Base-by-base conservation (phyloP, 2,888 invertebrate species). In the Crepidodera aurea region DNA sequence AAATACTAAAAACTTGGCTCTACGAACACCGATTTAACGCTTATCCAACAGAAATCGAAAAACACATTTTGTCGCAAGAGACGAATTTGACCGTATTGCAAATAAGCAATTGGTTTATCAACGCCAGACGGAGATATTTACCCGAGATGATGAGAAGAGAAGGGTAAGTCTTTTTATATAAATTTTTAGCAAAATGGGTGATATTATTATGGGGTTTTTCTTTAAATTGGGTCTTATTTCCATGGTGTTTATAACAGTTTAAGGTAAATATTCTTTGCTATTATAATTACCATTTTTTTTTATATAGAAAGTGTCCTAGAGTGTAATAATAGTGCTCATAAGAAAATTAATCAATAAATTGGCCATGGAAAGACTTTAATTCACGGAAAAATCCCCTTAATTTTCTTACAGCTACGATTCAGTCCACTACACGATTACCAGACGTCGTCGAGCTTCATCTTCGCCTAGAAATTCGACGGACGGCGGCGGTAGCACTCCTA, bases 41-140 rank as follows among this genome's bases (percentile, higher is more conserved):
- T 0, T 81, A 81, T 69, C 81, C 81, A 0, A 81, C 80, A 2
- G 81, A 81, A 73, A 75, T 79, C n/a, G 81, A 81, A 60, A 81
- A 81, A 60, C 77, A 80, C 58, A 75, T 78, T 7, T 68, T 81
- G 6, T 80, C 81, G 1, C 79, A 80, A 69, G 80, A 80, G 58
- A 81, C 81, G 1, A 77, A 78, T 62, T 68, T 81, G 27, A 81
- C 81, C 2, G 80, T 81, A 34, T 69, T 81, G 8, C 81, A 81
- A 69, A 81, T 81, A 29, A 80, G 80, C 67, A 81, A 81, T 68
- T 81, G 81, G 81, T 81, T 81, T 69, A 81, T 81, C 40, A 81
- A 81, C 68, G 66, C 79, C 13, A 69, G 81, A 59, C 65, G 80
- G 54, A 58, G 77, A 50, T 81, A 81, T 66, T 66, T 81, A 56